Base-by-base conservation (phyloP, 2,113 vertebrate genomes). In the Rhynchomys soricoides region DNA sequence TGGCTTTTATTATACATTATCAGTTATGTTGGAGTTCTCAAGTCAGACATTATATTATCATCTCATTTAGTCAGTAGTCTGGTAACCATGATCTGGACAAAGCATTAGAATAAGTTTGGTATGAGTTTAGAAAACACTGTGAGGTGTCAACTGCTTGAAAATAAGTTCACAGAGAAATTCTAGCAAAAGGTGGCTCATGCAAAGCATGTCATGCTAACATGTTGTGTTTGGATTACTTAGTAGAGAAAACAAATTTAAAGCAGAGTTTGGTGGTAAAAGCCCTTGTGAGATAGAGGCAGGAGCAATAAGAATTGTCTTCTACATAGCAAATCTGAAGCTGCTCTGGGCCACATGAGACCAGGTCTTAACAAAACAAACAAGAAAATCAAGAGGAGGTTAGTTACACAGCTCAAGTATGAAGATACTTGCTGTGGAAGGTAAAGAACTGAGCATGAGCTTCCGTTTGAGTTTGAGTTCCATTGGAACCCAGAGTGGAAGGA, bases 21-120 rank as follows among this genome's bases (percentile, higher is more conserved):
- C 45, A 59, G 7, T 89, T 89, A 93, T 45, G 37, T 77, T 19
- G 57, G 87, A 88, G 50, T 90, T 24, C 52, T 92, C 50, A 91
- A 77, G 59, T 7, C 90, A 52, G 40, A 50, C 21, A 21, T 64
- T 93, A 88, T 43, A 71, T 91, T 68, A 62, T 87, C 24, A 74
- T 74, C 62, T 90, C 86, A 92, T 81, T 94, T 91, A 86, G 71
- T 90, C 64, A 92, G 66, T 90, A 92, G 37, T 57, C 62, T 95
- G 19, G 2, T 87, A 40, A 88, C 70, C 71, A 45, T 78, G 52
- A 40, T 40, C 88, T 91, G 21, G 79, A n/a, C 9, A 81, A 45
- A 74, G 81, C 91, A 95, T 73, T 94, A 73, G 26, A 57, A 50
- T 66, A 89, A 91, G 45, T 77, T 66, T 91, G 45, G 43, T 87